Evolutionary conservation across 2,797 vertebrate genomes (phyloP).

Genomic region (Tinamus major): DNA sequence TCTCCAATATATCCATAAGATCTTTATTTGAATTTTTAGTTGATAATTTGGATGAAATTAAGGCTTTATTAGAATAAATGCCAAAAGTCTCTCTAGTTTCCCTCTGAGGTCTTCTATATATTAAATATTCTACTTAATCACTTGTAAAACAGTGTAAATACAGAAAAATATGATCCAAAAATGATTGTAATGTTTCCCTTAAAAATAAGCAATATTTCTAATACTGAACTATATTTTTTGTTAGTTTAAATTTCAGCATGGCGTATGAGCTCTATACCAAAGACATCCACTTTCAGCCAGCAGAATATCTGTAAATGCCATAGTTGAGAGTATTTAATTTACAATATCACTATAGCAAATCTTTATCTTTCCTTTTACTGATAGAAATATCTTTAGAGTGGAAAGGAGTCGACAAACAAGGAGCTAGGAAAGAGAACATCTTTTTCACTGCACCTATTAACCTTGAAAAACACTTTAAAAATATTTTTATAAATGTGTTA

Average conservation of each 20-base stretch:
- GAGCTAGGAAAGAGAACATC: neutral
- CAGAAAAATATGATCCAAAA: neutral
- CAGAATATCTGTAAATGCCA: neutral
- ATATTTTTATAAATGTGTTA: neutral
- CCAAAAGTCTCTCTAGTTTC: neutral
- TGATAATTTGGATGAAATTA: neutral
- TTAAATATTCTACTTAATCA: neutral
- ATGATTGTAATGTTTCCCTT: neutral
- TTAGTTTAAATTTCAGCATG: rapidly evolving
- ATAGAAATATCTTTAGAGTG: neutral
- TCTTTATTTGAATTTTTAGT: neutral
- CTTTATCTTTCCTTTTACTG: neutral
- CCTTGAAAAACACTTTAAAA: conserved; percentile 13
- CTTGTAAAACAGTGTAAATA: neutral
- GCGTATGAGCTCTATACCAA: neutral
- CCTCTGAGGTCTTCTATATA: neutral
- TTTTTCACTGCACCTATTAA: conserved; percentile 20
- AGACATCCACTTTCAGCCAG: rapidly evolving
- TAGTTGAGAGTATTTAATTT: neutral
- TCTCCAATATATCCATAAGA: neutral
- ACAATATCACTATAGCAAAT: neutral
- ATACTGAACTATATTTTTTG: neutral
- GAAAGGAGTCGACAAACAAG: neutral
- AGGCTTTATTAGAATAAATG: neutral
- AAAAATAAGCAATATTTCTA: neutral